These are phyloP conservation scores for Armadillidium nasatum DNA, from an alignment of 1,140 invertebrate genomes.

Conservation along the genomic window DNA sequence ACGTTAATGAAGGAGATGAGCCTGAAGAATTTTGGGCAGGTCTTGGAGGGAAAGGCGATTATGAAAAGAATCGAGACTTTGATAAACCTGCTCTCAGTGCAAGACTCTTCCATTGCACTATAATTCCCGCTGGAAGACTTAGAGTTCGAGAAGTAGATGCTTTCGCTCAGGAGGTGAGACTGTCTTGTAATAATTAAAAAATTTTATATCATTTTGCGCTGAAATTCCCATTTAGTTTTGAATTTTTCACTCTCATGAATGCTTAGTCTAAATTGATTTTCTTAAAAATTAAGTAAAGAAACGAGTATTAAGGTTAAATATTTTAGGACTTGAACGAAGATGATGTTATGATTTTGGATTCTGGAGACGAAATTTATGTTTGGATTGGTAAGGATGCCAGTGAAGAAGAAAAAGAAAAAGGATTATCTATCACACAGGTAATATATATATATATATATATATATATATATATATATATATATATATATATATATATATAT, in stretches of 20 bases:
- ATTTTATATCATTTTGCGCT: no score
- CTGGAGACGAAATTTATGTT: constrained; percentile 66
- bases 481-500: no score
- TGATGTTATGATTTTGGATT: constrained; percentile 68
- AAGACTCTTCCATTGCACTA: constrained; percentile 44
- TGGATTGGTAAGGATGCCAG: constrained; percentile 70
- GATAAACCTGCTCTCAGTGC: constrained; percentile 42
- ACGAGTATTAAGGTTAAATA: background rate
- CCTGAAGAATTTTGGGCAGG: constrained; percentile 68
- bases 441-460: no score
- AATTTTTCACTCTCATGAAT: no score
- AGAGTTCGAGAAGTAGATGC: constrained; percentile 48
- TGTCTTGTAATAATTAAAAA: background rate
- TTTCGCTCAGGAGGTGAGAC: constrained; percentile 49
- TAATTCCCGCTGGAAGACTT: constrained; percentile 47
- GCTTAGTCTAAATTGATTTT: no score
- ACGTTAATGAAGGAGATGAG: constrained; percentile 65
- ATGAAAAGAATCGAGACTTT: constrained; percentile 41
- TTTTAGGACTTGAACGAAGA: constrained; percentile 67
- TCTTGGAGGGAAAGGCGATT: constrained; percentile 57
- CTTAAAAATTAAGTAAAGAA: no score
- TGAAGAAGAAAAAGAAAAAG: constrained; percentile 60
- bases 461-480: no score
- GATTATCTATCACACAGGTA: constrained; percentile 59
- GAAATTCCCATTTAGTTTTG: no score